phyloP scores from a whole-genome alignment of 2,888 invertebrate genomes.

The Drosophila atroscutellata region DNA sequence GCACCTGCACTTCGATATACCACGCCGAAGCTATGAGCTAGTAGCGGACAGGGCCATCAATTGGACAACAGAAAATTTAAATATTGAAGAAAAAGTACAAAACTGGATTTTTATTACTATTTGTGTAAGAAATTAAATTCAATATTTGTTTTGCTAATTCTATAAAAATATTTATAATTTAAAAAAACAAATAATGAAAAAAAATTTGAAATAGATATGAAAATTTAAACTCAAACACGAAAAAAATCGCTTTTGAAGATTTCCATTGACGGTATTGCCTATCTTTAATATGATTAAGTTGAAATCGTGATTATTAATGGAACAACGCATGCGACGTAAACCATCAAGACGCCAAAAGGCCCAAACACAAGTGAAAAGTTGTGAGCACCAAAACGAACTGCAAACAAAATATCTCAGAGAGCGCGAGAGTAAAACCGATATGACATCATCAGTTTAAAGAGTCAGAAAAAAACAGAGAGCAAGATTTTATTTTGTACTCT shows the following conservation, averaged over 20 bases:
- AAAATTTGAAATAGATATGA: neutral
- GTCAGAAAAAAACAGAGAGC: neutral
- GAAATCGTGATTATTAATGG: slow-evolving; percentile 44
- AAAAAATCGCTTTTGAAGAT: neutral
- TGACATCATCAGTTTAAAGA: slow-evolving; percentile 64
- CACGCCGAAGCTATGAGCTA: slow-evolving; percentile 49
- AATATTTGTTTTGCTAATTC: neutral
- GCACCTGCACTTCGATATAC: neutral
- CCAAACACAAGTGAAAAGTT: slow-evolving; percentile 25
- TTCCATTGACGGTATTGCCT: slow-evolving; percentile 65
- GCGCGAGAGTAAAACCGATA: neutral
- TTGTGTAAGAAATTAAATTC: neutral
- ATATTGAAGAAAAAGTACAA: neutral
- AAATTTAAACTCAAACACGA: neutral
- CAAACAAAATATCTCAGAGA: slow-evolving; percentile 12
- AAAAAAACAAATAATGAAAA: neutral
- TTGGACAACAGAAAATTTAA: slow-evolving; percentile 37
- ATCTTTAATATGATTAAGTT: neutral
- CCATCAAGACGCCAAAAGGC: neutral
- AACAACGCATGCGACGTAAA: slow-evolving; percentile 6
- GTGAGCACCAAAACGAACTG: neutral
- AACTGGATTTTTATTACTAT: neutral
- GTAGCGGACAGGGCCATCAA: slow-evolving; percentile 61
- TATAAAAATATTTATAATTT: neutral
- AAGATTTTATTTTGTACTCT: neutral